Conservation (phyloP, 2,888 invertebrate species). For the Polia nebulosa region DNA sequence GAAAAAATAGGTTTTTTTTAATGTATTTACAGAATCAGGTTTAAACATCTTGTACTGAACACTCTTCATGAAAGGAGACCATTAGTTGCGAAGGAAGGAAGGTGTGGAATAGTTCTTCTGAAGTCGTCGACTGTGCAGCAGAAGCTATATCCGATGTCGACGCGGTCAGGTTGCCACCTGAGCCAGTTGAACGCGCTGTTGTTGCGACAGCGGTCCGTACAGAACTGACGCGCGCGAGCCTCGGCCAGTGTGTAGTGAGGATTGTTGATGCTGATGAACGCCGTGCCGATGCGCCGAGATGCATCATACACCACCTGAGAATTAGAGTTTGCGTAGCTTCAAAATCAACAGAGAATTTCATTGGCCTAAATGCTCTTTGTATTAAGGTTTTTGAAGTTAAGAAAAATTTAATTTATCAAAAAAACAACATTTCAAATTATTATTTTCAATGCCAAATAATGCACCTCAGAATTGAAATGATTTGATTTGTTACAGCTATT, state of each 20-base stretch:
- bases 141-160: conserved; percentile 91
- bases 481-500: too few relatives aligned
- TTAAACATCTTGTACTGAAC: not conserved
- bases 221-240: conserved; percentile 85
- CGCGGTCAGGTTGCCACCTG: conserved; percentile 88
- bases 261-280: conserved; percentile 92
- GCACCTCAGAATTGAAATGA: too few relatives aligned
- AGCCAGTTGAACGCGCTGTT: conserved; percentile 92
- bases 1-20: not conserved
- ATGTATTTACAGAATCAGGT: not conserved
- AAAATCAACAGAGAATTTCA: not conserved
- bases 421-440: not conserved
- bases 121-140: conserved; percentile 92
- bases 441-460: not conserved
- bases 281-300: conserved; percentile 87
- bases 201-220: conserved; percentile 89
- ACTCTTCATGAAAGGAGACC: conserved; percentile 77
- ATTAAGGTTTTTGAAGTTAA: not conserved
- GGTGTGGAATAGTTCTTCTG: conserved; percentile 86
- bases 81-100: conserved; percentile 89
- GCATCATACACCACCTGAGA: conserved; percentile 90
- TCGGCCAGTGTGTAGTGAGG: conserved; percentile 88
- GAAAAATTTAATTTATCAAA: not conserved
- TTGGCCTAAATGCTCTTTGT: too few relatives aligned
- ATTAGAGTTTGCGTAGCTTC: not conserved